Percentiles rank a stretch among this genome's conserved stretches.
phyloP scores from a whole-genome alignment of 2,113 vertebrate genomes.

The Pholis gunnellus region DNA sequence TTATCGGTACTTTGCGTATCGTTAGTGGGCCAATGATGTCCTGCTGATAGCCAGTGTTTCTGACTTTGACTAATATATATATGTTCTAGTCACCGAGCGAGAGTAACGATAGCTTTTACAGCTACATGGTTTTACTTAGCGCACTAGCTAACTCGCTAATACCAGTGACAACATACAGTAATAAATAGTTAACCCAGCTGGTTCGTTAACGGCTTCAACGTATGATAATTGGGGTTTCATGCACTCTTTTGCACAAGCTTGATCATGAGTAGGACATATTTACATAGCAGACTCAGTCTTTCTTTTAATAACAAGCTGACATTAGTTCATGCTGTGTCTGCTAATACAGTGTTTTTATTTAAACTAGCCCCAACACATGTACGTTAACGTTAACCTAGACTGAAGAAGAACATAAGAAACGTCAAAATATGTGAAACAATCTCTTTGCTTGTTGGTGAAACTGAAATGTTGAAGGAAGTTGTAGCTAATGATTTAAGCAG shows the following conservation, averaged over 20 bases:
- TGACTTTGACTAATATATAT: neutral
- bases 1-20: neutral
- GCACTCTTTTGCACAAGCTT: neutral
- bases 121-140: neutral
- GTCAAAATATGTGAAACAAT: neutral
- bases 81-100: neutral
- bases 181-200: neutral
- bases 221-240: neutral
- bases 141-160: slow-evolving; percentile 21
- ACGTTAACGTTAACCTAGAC: neutral
- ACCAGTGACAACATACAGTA: slow-evolving; percentile 12
- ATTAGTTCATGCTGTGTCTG: neutral
- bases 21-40: neutral
- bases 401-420: too few relatives aligned
- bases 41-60: neutral
- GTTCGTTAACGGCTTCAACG: neutral
- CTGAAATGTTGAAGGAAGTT: neutral
- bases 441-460: neutral
- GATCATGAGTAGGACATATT: neutral
- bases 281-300: neutral
- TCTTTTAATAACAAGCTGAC: neutral
- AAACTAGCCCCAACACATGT: neutral
- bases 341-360: neutral
- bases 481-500: neutral
- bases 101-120: neutral